Percentiles rank a stretch among this genome's conserved stretches.
Evolutionary conservation across 2,888 invertebrate genomes (phyloP).

Genomic region (Lapara coniferarum): DNA sequence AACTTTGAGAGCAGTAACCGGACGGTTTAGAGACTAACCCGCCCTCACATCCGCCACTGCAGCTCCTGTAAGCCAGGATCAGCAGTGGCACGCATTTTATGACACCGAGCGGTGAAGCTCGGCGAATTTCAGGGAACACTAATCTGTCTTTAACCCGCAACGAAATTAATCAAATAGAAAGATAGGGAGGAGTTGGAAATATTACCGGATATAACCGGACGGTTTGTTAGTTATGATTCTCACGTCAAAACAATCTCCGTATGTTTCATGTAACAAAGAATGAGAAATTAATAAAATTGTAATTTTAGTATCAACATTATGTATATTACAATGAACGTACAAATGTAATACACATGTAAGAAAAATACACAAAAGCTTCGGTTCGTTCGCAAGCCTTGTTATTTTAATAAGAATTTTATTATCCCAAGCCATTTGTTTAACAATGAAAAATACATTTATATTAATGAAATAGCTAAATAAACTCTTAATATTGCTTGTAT

Average conservation of each 20-base stretch:
- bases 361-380: not conserved
- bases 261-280: not conserved
- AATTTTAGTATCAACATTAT: not conserved
- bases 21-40: too few species aligned
- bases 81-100: too few species aligned
- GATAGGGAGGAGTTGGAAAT: too few species aligned
- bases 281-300: not conserved
- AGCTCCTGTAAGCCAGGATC: too few species aligned
- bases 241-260: not conserved
- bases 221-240: not conserved
- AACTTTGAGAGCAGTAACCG: not conserved
- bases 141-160: too few species aligned
- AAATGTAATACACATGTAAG: not conserved
- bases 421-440: not conserved
- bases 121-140: too few species aligned
- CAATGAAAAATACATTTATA: not conserved
- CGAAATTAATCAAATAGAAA: too few species aligned
- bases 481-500: not conserved
- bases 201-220: too few species aligned
- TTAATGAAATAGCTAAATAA: not conserved
- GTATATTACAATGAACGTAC: not conserved
- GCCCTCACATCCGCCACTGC: too few species aligned
- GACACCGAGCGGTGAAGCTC: too few species aligned
- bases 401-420: constrained; percentile 18
- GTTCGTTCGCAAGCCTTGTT: not conserved